A percentile compares a stretch with the other conserved stretches of the same genome.
Evolutionary conservation across 2,888 invertebrate species (phyloP).

Genomic region (Oscheius sp.): DNA sequence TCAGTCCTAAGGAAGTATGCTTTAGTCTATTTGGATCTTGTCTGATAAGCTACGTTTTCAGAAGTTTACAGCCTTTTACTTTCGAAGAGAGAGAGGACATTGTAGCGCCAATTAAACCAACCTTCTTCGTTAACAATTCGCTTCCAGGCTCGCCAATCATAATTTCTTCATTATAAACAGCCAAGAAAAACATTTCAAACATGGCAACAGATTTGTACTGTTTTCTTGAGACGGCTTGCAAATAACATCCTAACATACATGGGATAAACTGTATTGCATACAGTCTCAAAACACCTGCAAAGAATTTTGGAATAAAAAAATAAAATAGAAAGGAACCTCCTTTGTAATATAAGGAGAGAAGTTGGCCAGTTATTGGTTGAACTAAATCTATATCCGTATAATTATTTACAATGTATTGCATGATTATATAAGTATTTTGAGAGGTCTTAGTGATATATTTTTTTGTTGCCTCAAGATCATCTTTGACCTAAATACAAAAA

Average conservation of each 20-base stretch:
- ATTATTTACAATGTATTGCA: slow-evolving; percentile 64
- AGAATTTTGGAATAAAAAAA: neutral
- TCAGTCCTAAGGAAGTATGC: too few species aligned
- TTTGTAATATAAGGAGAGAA: slow-evolving; percentile 68
- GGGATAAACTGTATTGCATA: slow-evolving; percentile 70
- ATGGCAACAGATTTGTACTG: slow-evolving; percentile 64
- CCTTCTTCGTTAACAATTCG: slow-evolving; percentile 78
- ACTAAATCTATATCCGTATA: slow-evolving; percentile 67
- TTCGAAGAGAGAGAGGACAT: neutral
- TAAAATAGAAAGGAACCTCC: slow-evolving; percentile 49
- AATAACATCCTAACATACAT: slow-evolving; percentile 60
- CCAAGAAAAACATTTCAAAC: slow-evolving; percentile 69
- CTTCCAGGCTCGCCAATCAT: slow-evolving; percentile 64
- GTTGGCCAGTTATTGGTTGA: slow-evolving; percentile 69
- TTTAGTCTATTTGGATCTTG: too few species aligned
- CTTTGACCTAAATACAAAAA: slow-evolving; percentile 17
- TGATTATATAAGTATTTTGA: slow-evolving; percentile 17
- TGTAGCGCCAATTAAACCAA: slow-evolving; percentile 10
- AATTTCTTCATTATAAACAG: slow-evolving; percentile 73
- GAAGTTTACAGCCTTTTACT: neutral
- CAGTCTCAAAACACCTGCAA: slow-evolving; percentile 63
- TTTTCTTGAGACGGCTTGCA: slow-evolving; percentile 61
- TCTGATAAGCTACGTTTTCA: neutral
- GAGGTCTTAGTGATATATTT: slow-evolving; percentile 29
- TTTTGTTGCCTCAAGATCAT: slow-evolving; percentile 21